Evolutionary conservation across 2,113 vertebrate species (phyloP).

Genomic region (Elephas maximus): DNA sequence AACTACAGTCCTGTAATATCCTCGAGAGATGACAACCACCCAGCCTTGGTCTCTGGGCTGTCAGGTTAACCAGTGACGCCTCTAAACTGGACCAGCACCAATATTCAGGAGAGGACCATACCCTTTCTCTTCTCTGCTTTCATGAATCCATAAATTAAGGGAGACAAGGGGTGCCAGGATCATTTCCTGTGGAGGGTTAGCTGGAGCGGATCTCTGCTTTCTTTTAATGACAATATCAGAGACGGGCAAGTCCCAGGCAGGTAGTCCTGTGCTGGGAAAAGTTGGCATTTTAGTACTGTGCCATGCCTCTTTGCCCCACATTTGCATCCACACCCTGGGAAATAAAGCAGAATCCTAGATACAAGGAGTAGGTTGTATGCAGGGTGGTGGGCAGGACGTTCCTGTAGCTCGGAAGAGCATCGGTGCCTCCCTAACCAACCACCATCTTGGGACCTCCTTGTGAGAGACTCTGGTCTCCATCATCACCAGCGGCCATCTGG

Average conservation of each 20-base stretch:
- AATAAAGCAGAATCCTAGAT: not conserved
- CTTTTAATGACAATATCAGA: not conserved
- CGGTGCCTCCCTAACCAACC: not conserved
- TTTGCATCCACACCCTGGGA: not conserved
- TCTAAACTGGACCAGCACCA: not conserved
- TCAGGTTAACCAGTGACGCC: not conserved
- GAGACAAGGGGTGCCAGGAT: not conserved
- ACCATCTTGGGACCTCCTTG: not conserved
- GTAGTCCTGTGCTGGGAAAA: not conserved
- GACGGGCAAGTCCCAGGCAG: not conserved
- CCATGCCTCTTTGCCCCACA: not conserved
- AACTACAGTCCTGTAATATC: not conserved
- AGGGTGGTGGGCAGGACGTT: not conserved
- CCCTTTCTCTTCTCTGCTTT: not conserved
- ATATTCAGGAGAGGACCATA: not conserved
- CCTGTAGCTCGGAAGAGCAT: not conserved
- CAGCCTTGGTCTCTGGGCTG: constrained; percentile 14
- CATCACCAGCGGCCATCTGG: not conserved
- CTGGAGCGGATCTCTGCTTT: not conserved
- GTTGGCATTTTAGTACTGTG: rapidly evolving
- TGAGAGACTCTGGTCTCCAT: not conserved
- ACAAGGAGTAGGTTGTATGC: too few relatives aligned
- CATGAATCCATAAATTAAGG: not conserved
- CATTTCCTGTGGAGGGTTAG: not conserved
- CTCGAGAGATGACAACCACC: not conserved